Percentiles rank a stretch among this genome's conserved stretches.
Evolutionary conservation across 2,113 vertebrate species (phyloP).

Genomic region (Phaethornis superciliosus): DNA sequence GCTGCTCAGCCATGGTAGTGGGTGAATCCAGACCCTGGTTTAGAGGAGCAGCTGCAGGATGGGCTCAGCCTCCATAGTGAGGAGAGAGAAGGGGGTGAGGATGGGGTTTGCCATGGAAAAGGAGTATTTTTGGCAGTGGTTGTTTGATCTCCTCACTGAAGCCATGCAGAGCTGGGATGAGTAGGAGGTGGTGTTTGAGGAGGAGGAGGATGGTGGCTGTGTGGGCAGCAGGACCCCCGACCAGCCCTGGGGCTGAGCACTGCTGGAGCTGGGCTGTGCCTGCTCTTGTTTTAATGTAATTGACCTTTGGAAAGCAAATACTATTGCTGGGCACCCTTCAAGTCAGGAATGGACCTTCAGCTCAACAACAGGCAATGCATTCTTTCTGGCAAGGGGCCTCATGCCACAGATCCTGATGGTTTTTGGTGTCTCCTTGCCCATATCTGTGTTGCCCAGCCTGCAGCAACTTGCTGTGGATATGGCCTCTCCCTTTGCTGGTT

Average conservation of each 20-base stretch:
- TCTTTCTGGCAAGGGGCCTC: background rate
- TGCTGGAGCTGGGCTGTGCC: background rate
- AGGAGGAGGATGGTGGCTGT: rapidly evolving
- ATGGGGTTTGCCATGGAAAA: background rate
- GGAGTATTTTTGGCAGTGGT: background rate
- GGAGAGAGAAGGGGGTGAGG: background rate
- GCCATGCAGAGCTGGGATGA: background rate
- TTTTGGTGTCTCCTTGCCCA: background rate
- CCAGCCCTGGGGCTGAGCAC: background rate
- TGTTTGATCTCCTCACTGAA: background rate
- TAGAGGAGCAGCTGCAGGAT: background rate
- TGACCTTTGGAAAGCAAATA: background rate
- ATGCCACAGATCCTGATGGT: background rate
- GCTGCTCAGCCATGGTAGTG: rapidly evolving
- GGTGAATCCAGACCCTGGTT: background rate
- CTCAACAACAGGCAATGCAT: background rate
- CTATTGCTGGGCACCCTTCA: background rate
- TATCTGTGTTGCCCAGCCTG: background rate
- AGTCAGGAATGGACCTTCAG: background rate
- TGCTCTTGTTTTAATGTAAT: rapidly evolving
- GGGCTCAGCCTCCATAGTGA: rapidly evolving
- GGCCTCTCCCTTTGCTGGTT: background rate
- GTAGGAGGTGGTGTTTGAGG: background rate
- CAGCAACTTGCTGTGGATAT: background rate
- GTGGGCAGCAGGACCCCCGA: rapidly evolving